Evolutionary conservation across 2,888 invertebrate genomes (phyloP).

Genomic region (Nomada fabriciana): DNA sequence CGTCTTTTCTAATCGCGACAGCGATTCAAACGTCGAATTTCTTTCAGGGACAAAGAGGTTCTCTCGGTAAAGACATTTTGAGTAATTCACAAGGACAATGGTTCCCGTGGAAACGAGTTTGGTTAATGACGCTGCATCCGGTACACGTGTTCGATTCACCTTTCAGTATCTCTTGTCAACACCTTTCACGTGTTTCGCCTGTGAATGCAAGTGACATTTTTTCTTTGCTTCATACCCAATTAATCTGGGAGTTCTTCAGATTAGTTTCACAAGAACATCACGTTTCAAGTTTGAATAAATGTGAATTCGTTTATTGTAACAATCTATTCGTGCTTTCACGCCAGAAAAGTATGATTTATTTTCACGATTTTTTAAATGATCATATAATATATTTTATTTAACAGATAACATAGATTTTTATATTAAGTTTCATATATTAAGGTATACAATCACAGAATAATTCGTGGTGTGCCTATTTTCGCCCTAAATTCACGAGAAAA

Average conservation of each 20-base stretch:
- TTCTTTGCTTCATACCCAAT: too few relatives aligned
- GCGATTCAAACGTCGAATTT: constrained; percentile 30
- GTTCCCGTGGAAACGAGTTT: constrained; percentile 35
- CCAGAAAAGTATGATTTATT: too few relatives aligned
- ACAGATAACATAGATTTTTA: too few relatives aligned
- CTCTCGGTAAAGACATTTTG: constrained; percentile 19
- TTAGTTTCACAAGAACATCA: too few relatives aligned
- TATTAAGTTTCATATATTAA: too few relatives aligned
- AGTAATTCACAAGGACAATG: constrained; percentile 33
- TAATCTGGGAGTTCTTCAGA: too few relatives aligned
- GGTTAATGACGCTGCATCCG: constrained; percentile 46
- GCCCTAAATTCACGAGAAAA: background rate
- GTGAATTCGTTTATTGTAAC: too few relatives aligned
- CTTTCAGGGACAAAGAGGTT: constrained; percentile 20
- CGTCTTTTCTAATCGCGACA: constrained; percentile 37
- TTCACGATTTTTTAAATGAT: too few relatives aligned
- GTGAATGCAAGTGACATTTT: constrained; percentile 22
- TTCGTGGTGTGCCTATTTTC: background rate
- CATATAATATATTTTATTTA: too few relatives aligned
- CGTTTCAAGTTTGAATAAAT: too few relatives aligned
- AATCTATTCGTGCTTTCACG: too few relatives aligned
- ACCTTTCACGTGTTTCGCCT: constrained; percentile 66
- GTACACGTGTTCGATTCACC: constrained; percentile 40
- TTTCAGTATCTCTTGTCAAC: constrained; percentile 60
- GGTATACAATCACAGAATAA: too few relatives aligned